Evolutionary conservation across 2,797 vertebrate genomes (phyloP).

Genomic region (Platalea minor): DNA sequence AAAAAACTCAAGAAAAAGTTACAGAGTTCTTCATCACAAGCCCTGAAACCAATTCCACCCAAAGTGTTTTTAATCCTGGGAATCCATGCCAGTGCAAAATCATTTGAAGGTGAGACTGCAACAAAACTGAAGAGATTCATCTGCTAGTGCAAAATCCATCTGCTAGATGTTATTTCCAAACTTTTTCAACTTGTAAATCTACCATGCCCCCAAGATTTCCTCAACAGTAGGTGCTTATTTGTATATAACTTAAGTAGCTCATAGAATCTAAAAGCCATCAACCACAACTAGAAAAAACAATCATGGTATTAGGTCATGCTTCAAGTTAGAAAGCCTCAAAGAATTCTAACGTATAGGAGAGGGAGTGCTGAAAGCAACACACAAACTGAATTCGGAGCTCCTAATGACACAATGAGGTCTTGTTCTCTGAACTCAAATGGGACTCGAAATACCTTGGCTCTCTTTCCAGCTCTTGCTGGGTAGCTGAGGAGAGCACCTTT

Average conservation of each 20-base stretch:
- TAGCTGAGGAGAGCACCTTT: not conserved
- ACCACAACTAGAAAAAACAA: not conserved
- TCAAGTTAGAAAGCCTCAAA: not conserved
- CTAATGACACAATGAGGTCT: not conserved
- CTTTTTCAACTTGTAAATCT: not conserved
- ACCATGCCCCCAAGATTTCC: not conserved
- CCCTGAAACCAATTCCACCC: not conserved
- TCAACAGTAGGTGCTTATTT: not conserved
- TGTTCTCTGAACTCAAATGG: not conserved
- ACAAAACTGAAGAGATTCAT: not conserved
- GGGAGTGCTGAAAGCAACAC: not conserved
- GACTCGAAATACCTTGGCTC: not conserved
- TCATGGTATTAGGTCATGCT: not conserved
- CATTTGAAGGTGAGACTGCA: not conserved
- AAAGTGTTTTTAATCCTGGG: not conserved
- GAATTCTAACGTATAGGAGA: not conserved
- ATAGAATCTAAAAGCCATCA: not conserved
- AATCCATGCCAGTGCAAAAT: not conserved
- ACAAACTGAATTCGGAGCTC: not conserved
- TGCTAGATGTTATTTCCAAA: not conserved
- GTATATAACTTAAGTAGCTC: not conserved
- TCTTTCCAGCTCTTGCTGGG: not conserved
- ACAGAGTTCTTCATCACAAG: not conserved
- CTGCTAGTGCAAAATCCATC: not conserved
- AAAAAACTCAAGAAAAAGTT: not conserved